Conservation (phyloP, 1,140 invertebrate genomes). For the Hycleus phaleratus region DNA sequence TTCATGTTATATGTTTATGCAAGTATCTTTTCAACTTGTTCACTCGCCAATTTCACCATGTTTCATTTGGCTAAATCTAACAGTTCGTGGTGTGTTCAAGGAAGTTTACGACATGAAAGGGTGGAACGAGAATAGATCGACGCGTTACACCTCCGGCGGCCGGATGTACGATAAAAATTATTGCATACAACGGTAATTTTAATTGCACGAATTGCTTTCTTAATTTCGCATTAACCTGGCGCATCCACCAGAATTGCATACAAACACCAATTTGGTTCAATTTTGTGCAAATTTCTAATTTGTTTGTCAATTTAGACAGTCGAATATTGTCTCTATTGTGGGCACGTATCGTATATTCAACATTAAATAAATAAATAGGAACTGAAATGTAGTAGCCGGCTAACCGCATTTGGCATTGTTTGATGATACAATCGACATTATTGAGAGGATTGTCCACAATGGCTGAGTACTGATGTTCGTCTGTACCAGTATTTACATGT, state of each 20-base stretch:
- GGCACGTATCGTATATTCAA: not conserved
- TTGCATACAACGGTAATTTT: not conserved
- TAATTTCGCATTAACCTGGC: not conserved
- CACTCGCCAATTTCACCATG: slow-evolving; percentile 9
- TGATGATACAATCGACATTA: slow-evolving; percentile 36
- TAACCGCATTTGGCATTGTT: slow-evolving; percentile 36
- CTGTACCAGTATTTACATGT: slow-evolving; percentile 28
- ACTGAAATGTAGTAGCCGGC: slow-evolving; percentile 29
- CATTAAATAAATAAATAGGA: slow-evolving; percentile 32
- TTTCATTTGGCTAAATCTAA: slow-evolving; percentile 20
- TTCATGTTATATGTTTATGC: no score
- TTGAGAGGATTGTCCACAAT: slow-evolving; percentile 35
- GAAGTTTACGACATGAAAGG: not conserved
- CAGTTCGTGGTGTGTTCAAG: slow-evolving; percentile 3
- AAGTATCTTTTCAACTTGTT: slow-evolving; percentile 8
- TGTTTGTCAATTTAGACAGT: no score
- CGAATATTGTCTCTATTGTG: no score
- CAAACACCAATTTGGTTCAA: no score
- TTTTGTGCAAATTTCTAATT: no score
- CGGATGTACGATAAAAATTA: no score
- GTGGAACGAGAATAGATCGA: no score
- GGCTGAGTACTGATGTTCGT: slow-evolving; percentile 24
- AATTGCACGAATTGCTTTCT: not conserved
- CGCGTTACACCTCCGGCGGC: no score
- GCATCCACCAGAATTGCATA: not conserved